Evolutionary conservation across 2,888 invertebrate species (phyloP).

Genomic region (Chydorus sphaericus): DNA sequence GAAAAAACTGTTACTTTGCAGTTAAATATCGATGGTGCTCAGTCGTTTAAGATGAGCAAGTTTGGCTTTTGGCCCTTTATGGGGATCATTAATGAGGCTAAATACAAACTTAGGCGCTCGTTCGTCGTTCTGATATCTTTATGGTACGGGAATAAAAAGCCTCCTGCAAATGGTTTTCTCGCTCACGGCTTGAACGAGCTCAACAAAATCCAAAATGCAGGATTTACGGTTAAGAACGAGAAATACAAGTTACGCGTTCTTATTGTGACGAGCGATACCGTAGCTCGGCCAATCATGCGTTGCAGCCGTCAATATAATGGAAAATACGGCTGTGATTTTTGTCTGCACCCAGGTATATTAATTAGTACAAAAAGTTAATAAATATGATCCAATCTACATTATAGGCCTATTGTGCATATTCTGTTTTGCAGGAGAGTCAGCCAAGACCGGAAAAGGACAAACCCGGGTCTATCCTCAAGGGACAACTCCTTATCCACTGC

Average conservation of each 20-base stretch:
- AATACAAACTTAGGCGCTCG: background rate
- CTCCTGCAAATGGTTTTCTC: background rate
- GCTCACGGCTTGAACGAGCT: background rate
- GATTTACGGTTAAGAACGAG: background rate
- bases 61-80: slow-evolving; percentile 3
- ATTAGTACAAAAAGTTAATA: no score
- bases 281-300: background rate
- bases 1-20: background rate
- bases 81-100: background rate
- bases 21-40: background rate
- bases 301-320: background rate
- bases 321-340: background rate
- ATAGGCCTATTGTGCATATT: no score
- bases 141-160: slow-evolving; percentile 3
- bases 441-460: background rate
- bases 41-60: background rate
- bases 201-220: background rate
- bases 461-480: background rate
- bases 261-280: background rate
- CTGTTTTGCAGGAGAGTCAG: no score
- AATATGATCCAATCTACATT: no score
- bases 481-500: background rate
- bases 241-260: background rate
- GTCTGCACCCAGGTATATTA: background rate
- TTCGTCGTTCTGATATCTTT: background rate